Base-by-base conservation (phyloP, 1,140 invertebrate species). In the Portunus trituberculatus region DNA sequence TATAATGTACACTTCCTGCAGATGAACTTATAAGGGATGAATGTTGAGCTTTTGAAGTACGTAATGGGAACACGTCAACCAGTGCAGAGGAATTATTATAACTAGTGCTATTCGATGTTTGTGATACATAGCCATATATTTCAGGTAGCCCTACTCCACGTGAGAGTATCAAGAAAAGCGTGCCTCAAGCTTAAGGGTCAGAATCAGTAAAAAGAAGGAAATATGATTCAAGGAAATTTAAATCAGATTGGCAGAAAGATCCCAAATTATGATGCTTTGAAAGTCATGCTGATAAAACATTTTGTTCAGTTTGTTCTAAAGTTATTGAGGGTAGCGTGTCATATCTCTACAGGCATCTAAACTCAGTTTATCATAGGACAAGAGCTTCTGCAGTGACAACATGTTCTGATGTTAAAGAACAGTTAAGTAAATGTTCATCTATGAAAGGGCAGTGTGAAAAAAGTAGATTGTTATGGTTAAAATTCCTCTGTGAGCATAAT, bases 281-380 rank as follows among this genome's bases (percentile, higher is more conserved):
- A 28, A 84, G n/a, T 32, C 31, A n/a, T 28, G 31, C 6, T 32
- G 8, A 84, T 84, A 84, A 84, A 25, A 84, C 83, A 32, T 84
- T 84, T 84, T 84, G 83, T 84, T 84, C 83, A 84, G 48, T 52
- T 52, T 52, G 83, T 84, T 84, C 83, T 84, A 84, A 84, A 84
- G 83, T 84, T 84, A 84, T 84, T 84, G 83, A 52, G 48, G 48
- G 48, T 52, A 52, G 48, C 14, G 48, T 52, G 48, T 52, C 29
- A 84, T 25, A 84, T 89, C n/a, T 89, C 6, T 89, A 89, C 32
- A 89, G 87, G 25, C 87, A 89, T 89, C 87, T 89, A 39, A 28
- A 89, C 7, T 89, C 87, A 89, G 25, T 31, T 89, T 89, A 89
- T 89, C 32, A 89, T 32, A 89, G 32, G 87, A 89, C 87, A 84